Conservation (phyloP, 2,888 invertebrate species). For the Pimpla rufipes region DNA sequence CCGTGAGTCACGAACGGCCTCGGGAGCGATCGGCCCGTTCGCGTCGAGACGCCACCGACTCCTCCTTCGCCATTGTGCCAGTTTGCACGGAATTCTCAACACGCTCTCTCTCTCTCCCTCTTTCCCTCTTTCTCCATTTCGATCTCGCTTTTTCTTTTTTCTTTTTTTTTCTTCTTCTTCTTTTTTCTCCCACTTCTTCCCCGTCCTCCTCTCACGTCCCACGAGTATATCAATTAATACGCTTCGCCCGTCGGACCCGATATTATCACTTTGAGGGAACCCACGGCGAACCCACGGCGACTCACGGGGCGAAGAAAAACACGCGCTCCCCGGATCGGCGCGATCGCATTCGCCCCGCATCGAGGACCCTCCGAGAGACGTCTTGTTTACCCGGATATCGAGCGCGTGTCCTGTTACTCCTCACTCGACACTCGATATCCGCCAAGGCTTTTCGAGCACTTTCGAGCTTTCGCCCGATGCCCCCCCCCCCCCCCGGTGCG, state of each 20-base stretch:
- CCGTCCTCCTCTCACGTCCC: background rate
- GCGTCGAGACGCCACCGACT: slow-evolving; percentile 68
- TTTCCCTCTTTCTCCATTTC: slow-evolving; percentile 43
- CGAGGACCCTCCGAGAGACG: slow-evolving; percentile 9
- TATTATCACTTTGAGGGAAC: slow-evolving; percentile 2
- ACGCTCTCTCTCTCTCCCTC: slow-evolving; percentile 48
- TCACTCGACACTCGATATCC: slow-evolving; percentile 70
- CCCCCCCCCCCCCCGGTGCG: background rate
- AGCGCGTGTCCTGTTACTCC: slow-evolving; percentile 66
- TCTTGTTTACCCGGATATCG: slow-evolving; percentile 57
- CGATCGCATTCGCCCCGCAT: background rate
- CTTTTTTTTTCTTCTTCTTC: background rate
- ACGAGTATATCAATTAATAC: slow-evolving; percentile 60
- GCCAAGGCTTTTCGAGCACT: slow-evolving; percentile 56
- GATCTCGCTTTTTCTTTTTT: background rate
- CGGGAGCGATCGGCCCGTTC: slow-evolving; percentile 63
- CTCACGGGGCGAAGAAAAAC: too few species aligned
- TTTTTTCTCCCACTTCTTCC: background rate
- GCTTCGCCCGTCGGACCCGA: slow-evolving; percentile 12
- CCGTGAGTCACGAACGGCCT: slow-evolving; percentile 70
- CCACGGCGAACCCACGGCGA: background rate
- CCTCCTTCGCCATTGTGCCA: slow-evolving; percentile 77
- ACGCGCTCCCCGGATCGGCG: background rate
- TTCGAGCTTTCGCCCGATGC: slow-evolving; percentile 2
- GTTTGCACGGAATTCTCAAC: slow-evolving; percentile 61